Evolutionary conservation across 2,113 vertebrate species (phyloP).

Genomic region (Myrmecobius fasciatus): DNA sequence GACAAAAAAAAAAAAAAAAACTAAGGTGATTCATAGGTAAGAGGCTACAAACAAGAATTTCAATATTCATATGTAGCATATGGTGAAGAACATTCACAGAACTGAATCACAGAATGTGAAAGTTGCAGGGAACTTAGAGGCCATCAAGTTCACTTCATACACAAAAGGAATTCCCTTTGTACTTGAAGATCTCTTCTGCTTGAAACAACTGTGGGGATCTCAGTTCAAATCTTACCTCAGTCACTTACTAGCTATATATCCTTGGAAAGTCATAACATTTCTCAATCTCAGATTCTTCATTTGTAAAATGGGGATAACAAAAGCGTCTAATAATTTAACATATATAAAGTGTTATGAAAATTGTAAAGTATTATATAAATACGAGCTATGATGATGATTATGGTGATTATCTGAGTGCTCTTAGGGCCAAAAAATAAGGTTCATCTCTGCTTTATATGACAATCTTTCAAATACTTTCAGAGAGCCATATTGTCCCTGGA

Average conservation of each 20-base stretch:
- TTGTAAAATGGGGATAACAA: neutral
- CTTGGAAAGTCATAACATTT: neutral
- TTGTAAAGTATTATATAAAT: neutral
- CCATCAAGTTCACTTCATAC: neutral
- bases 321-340: neutral
- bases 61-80: neutral
- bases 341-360: neutral
- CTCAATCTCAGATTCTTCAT: neutral
- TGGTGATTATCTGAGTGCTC: neutral
- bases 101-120: neutral
- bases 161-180: neutral
- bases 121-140: neutral
- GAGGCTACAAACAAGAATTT: neutral
- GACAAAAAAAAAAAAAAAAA: no score
- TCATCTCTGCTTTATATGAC: neutral
- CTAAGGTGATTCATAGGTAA: neutral
- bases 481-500: neutral
- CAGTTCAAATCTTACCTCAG: constrained; percentile 16
- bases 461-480: neutral
- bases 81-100: neutral
- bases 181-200: neutral
- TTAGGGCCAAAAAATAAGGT: neutral
- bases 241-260: neutral
- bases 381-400: neutral
- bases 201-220: neutral